Conservation (phyloP, 1,140 invertebrate genomes). For the Schlechtendalia chinensis region DNA sequence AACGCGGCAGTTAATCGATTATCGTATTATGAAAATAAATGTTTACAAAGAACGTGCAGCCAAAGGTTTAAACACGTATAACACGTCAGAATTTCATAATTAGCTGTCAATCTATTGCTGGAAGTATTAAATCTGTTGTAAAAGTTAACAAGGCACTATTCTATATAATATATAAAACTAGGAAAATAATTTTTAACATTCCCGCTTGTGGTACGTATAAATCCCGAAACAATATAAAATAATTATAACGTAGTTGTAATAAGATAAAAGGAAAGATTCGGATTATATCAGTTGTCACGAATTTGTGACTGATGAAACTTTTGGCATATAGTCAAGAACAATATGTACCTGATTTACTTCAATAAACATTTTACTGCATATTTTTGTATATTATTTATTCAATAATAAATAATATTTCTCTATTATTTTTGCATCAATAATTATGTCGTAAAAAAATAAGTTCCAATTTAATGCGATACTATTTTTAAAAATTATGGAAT, state of each 20-base stretch:
- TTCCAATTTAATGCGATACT: too few relatives aligned
- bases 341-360: too few relatives aligned
- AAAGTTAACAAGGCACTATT: not conserved
- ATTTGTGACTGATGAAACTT: too few relatives aligned
- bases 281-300: too few relatives aligned
- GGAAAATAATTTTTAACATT: too few relatives aligned
- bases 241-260: not conserved
- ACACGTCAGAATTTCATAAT: slow-evolving; percentile 24
- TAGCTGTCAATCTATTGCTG: slow-evolving; percentile 12
- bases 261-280: too few relatives aligned
- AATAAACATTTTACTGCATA: too few relatives aligned
- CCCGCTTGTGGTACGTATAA: not conserved
- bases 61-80: slow-evolving; percentile 13
- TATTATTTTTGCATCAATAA: not conserved
- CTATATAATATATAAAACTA: too few relatives aligned
- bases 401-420: too few relatives aligned
- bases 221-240: not conserved
- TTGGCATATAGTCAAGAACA: too few relatives aligned
- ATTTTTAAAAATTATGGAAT: not conserved
- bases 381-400: too few relatives aligned
- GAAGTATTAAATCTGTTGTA: not conserved
- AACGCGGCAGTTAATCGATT: slow-evolving; percentile 7
- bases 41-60: not conserved
- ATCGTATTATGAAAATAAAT: not conserved
- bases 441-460: not conserved